Conservation (phyloP, 2,888 invertebrate species). For the Crocallis elinguaria region DNA sequence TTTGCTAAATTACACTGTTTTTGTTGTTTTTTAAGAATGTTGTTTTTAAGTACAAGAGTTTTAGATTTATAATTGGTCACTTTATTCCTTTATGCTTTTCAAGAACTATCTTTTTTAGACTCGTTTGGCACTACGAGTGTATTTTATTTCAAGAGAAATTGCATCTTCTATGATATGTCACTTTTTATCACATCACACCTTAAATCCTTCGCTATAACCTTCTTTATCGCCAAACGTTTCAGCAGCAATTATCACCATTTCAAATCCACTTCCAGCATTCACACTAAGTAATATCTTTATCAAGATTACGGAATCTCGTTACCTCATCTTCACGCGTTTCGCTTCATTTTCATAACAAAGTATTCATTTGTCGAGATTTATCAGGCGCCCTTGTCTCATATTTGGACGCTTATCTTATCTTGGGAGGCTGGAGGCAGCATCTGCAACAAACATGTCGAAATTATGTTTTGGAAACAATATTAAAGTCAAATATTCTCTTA, state of each 20-base stretch:
- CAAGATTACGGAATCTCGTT: constrained; percentile 28
- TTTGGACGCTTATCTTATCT: constrained; percentile 38
- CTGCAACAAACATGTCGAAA: constrained; percentile 34
- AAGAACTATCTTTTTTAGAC: too few relatives aligned
- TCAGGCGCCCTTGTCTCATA: constrained; percentile 31
- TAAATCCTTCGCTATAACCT: not conserved
- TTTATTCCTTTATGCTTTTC: too few relatives aligned
- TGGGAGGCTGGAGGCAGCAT: constrained; percentile 8
- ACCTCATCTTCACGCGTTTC: constrained; percentile 27
- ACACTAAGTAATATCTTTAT: constrained; percentile 14
- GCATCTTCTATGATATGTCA: not conserved
- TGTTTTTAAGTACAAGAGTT: too few relatives aligned
- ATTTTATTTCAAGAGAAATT: too few relatives aligned
- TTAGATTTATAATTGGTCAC: too few relatives aligned
- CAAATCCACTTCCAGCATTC: constrained; percentile 3
- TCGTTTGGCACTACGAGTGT: not conserved
- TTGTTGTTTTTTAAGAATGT: too few relatives aligned
- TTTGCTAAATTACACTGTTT: too few relatives aligned
- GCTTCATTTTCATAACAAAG: constrained; percentile 31
- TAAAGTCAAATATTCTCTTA: too few relatives aligned
- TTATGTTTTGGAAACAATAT: constrained; percentile 16
- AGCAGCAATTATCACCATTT: constrained; percentile 14
- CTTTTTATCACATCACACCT: not conserved
- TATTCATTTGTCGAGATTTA: constrained; percentile 30
- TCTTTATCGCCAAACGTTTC: not conserved